These are phyloP conservation scores for Tortricodes alternella DNA, from an alignment of 2,888 invertebrate species.

Conservation along the genomic window DNA sequence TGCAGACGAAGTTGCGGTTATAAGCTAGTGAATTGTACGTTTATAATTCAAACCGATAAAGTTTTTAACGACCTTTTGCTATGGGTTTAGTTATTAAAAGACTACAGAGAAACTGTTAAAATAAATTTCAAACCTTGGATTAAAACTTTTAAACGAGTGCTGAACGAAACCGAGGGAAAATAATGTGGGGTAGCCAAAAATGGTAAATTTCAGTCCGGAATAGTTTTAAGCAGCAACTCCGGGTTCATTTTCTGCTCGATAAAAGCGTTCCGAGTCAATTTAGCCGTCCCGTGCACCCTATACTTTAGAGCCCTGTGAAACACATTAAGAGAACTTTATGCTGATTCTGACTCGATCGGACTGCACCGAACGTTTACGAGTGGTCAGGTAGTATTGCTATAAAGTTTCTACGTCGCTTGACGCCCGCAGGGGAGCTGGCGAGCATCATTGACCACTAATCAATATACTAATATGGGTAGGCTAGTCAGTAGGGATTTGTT, in stretches of 20 bases:
- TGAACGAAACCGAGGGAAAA: slow-evolving; percentile 21
- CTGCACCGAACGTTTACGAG: slow-evolving; percentile 1
- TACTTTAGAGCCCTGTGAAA: slow-evolving; percentile 20
- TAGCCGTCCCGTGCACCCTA: slow-evolving; percentile 1
- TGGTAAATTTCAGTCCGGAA: slow-evolving; percentile 32
- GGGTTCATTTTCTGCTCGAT: slow-evolving; percentile 42
- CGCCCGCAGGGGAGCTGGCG: too few species aligned
- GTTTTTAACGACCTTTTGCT: too few species aligned
- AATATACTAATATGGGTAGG: too few species aligned
- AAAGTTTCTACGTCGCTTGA: background rate
- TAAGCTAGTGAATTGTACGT: too few species aligned
- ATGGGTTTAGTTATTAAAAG: background rate
- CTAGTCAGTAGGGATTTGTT: too few species aligned
- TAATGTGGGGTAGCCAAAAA: slow-evolving; percentile 29
- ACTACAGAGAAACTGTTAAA: slow-evolving; percentile 9
- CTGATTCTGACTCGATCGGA: slow-evolving; percentile 23
- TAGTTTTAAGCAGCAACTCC: slow-evolving; percentile 36
- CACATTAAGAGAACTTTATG: slow-evolving; percentile 27
- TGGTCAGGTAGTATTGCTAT: slow-evolving; percentile 2
- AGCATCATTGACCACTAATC: too few species aligned
- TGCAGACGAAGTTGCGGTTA: too few species aligned
- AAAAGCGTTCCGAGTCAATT: slow-evolving; percentile 37
- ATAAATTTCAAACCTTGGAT: slow-evolving; percentile 18
- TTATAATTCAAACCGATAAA: too few species aligned
- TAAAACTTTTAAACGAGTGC: slow-evolving; percentile 28